These are phyloP conservation scores for Pocota personata DNA, from an alignment of 2,888 invertebrate species.

Conservation along the genomic window DNA sequence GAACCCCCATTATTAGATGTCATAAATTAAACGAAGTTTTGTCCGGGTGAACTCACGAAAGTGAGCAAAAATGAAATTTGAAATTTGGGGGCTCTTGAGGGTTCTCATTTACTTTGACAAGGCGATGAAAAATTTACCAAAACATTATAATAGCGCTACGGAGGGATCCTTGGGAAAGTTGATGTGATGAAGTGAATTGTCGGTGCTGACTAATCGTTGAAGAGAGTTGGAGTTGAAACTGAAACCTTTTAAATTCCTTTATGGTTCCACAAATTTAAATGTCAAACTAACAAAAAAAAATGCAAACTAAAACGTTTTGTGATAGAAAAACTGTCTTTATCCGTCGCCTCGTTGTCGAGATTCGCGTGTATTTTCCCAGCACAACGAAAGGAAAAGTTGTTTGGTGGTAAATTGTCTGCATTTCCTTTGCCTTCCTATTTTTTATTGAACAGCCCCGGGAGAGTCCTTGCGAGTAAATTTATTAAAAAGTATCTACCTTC, in stretches of 20 bases:
- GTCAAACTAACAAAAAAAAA: conserved; percentile 3
- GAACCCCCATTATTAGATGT: conserved; percentile 64
- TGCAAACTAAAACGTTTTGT: conserved; percentile 27
- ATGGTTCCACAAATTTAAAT: not conserved
- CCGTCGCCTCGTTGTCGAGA: conserved; percentile 1
- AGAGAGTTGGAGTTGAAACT: not conserved
- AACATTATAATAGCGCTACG: conserved; percentile 22
- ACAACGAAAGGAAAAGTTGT: conserved; percentile 19
- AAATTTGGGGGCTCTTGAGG: not conserved
- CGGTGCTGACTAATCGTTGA: conserved; percentile 33
- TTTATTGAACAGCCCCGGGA: not conserved
- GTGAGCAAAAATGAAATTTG: not conserved
- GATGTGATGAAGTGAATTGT: conserved; percentile 28
- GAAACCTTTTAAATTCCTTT: not conserved
- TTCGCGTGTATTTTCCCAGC: not conserved
- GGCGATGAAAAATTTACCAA: conserved; percentile 57
- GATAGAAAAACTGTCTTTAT: not conserved
- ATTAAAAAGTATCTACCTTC: conserved; percentile 47
- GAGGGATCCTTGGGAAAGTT: not conserved
- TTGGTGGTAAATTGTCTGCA: conserved; percentile 50
- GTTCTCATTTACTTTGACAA: conserved; percentile 29
- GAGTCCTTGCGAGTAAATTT: conserved; percentile 38
- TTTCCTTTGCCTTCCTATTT: not conserved
- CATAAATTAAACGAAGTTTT: conserved; percentile 61
- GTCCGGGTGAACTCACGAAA: conserved; percentile 13